Conservation (phyloP, 2,113 vertebrate genomes). For the Bucco capensis region DNA sequence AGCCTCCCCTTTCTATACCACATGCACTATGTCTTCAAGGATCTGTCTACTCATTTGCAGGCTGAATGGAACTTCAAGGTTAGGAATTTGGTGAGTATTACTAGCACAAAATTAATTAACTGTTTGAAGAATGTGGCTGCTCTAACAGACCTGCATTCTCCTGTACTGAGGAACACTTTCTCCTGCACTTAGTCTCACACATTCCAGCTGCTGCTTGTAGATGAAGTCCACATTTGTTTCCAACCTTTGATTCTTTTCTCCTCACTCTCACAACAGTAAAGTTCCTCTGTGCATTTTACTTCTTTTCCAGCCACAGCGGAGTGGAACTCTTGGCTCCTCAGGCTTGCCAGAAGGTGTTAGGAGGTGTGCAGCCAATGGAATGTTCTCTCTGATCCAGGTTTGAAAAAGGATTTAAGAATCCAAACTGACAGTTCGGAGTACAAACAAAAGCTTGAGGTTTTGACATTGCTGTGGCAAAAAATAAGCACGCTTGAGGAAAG, state of each 20-base stretch:
- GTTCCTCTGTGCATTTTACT: not conserved
- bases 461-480: not conserved
- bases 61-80: not conserved
- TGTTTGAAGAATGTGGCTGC: not conserved
- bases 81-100: not conserved
- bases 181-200: not conserved
- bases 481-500: not conserved
- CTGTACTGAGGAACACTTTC: not conserved
- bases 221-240: not conserved
- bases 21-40: not conserved
- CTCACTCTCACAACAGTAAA: conserved; percentile 5
- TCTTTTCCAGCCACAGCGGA: not conserved
- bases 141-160: not conserved
- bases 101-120: not conserved
- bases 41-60: not conserved
- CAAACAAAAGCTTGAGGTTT: conserved; percentile 2
- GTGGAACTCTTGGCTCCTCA: conserved; percentile 23
- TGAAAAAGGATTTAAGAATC: conserved; percentile 27
- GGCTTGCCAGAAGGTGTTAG: conserved; percentile 25
- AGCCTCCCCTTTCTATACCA: not conserved
- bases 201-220: not conserved
- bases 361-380: not conserved
- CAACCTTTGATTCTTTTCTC: not conserved
- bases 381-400: not conserved
- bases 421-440: not conserved